Base-by-base conservation (phyloP, 2,797 vertebrate species). In the Gambusia yucatana region DNA sequence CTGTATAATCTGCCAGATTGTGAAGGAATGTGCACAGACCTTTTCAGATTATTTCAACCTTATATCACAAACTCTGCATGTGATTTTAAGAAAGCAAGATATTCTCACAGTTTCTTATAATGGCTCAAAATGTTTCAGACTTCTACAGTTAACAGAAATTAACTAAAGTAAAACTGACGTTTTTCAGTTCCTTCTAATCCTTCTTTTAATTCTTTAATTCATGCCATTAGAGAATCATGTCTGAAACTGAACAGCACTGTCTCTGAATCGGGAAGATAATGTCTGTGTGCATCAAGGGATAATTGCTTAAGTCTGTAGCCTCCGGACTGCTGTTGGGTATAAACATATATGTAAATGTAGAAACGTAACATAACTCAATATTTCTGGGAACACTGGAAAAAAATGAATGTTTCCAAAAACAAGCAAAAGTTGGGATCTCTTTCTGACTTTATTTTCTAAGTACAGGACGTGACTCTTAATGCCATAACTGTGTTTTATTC, bases 241-340 rank as follows among this genome's bases (percentile, higher is more conserved):
- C 91, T 91, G 81, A 83, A 80, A 82, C 83, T 22, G 78, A 91
- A 91, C 92, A 86, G 81, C 55, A 3, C 86, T 84, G 79, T 76
- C 79, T 87, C 75, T 81, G 22, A 72, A 78, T 43, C 43, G 47
- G 63, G 52, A 79, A 36, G 80, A 90, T 90, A 72, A 88, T 86
- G 82, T 61, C 71, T 88, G 89, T 89, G 87, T 89, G 82, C 88
- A 89, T 88, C 76, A 75, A 69, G 70, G 80, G 82, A 83, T 91
- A 82, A 90, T 87, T 82, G 81, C 77, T 83, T 2, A 2, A 85
- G 80, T 82, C 65, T 81, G 78, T 77, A 82, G 82, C 83, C 85
- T 83, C 65, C 16, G 80, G 79, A 77, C 50, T 77, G 77, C 14
- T 80, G 76, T 13, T 30, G 76, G 69, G 70, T 73, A 4, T 63